phyloP scores from a whole-genome alignment of 2,888 invertebrate genomes.

The Drosophila paranaensis region DNA sequence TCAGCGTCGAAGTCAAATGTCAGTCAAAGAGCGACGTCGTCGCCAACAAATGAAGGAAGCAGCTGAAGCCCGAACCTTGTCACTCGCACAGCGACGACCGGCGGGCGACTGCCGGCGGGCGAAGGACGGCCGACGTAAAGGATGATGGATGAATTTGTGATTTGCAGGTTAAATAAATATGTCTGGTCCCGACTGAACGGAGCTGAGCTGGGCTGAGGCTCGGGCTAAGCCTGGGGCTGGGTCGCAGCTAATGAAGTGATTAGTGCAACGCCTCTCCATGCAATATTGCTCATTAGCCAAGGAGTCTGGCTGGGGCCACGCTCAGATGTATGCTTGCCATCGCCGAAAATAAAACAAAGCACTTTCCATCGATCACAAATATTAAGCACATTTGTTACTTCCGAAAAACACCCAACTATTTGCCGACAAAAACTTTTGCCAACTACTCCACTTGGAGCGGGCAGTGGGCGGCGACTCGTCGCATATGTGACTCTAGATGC shows the following conservation, averaged over 20 bases:
- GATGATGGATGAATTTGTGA: slow-evolving; percentile 82
- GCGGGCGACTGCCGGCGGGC: background rate
- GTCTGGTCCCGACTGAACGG: slow-evolving; percentile 41
- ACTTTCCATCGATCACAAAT: slow-evolving; percentile 82
- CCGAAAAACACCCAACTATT: slow-evolving; percentile 45
- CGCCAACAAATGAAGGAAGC: slow-evolving; percentile 40
- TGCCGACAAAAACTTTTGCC: slow-evolving; percentile 40
- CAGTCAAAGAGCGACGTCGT: slow-evolving; percentile 66
- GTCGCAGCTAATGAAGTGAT: slow-evolving; percentile 76
- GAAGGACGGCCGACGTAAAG: slow-evolving; percentile 56
- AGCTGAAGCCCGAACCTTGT: slow-evolving; percentile 54
- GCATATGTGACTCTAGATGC: slow-evolving; percentile 81
- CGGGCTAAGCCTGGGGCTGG: background rate
- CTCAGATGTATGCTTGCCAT: slow-evolving; percentile 18
- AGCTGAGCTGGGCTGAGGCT: slow-evolving; percentile 2
- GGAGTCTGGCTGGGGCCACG: background rate
- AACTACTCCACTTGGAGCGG: slow-evolving; percentile 36
- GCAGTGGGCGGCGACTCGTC: slow-evolving; percentile 37
- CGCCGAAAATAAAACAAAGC: slow-evolving; percentile 72
- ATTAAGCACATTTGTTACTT: slow-evolving; percentile 82
- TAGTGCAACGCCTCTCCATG: slow-evolving; percentile 78
- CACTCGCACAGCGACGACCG: slow-evolving; percentile 49
- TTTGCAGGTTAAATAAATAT: slow-evolving; percentile 81
- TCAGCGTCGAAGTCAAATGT: slow-evolving; percentile 78
- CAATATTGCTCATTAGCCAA: slow-evolving; percentile 65